Percentiles rank a stretch among this genome's conserved stretches.
phyloP scores from a whole-genome alignment of 2,888 invertebrate genomes.

The Diaprepes abbreviatus region DNA sequence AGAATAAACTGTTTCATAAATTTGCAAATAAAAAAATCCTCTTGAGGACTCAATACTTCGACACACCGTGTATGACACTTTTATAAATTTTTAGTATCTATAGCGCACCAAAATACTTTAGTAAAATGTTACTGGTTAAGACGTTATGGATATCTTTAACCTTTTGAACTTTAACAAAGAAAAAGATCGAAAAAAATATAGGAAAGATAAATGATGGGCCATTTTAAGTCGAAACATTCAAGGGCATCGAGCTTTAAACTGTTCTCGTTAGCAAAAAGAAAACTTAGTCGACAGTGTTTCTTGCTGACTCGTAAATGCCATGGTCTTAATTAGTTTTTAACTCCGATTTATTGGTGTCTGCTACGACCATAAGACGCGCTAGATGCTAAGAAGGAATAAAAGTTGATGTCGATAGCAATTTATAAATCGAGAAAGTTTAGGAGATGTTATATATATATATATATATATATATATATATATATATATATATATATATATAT shows the following conservation, averaged over 20 bases:
- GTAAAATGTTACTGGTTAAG: no score
- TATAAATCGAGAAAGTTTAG: constrained; percentile 14
- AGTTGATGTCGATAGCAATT: constrained; percentile 3
- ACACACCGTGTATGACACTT: no score
- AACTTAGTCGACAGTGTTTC: constrained; percentile 8
- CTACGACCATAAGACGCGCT: not conserved
- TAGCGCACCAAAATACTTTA: no score
- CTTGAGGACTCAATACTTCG: no score
- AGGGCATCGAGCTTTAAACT: not conserved
- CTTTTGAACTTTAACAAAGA: no score
- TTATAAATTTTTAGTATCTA: no score
- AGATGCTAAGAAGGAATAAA: constrained; percentile 1
- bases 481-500: no score
- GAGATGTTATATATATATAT: no score
- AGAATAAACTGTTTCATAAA: no score
- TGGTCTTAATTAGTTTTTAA: constrained; percentile 9
- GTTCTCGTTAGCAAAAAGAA: not conserved
- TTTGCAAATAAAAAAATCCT: no score
- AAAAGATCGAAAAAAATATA: not conserved
- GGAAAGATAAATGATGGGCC: not conserved
- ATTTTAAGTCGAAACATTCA: not conserved
- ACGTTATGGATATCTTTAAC: no score
- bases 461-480: no score
- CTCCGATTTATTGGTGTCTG: constrained; percentile 7
- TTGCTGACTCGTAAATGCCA: constrained; percentile 13